Conservation (phyloP, 2,888 invertebrate genomes). For the Amphipoea oculea region DNA sequence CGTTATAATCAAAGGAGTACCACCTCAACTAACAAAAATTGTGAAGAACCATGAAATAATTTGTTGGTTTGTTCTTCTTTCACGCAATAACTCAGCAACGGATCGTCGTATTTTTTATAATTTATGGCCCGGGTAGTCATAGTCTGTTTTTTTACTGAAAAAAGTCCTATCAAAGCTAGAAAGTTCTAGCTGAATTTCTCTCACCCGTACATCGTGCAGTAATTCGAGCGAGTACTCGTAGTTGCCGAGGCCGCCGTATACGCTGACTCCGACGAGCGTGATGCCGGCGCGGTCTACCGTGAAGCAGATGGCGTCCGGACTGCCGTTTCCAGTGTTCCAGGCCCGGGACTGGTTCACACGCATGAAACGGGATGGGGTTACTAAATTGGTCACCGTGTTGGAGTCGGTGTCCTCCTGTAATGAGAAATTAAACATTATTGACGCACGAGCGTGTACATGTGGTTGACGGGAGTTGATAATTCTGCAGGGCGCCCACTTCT, state of each 20-base stretch:
- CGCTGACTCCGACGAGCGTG: conserved; percentile 95
- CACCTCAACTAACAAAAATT: not conserved
- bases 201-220: conserved; percentile 91
- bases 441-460: not conserved
- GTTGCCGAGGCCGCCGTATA: conserved; percentile 96
- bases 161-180: not conserved
- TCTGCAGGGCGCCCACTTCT: not conserved
- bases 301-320: conserved; percentile 98
- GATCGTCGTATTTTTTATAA: not conserved
- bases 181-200: conserved; percentile 17
- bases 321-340: conserved; percentile 99
- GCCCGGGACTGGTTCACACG: conserved; percentile 96
- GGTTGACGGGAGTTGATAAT: not conserved
- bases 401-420: conserved; percentile 93
- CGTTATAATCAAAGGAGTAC: not conserved
- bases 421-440: not conserved
- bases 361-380: conserved; percentile 97
- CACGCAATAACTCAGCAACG: not conserved
- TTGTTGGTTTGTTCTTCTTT: not conserved
- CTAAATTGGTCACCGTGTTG: conserved; percentile 93
- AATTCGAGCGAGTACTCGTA: conserved; percentile 98
- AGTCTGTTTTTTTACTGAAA: not conserved
- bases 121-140: too few relatives aligned
- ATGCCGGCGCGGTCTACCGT: conserved; percentile 76
- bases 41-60: not conserved